Evolutionary conservation across 2,888 invertebrate species (phyloP).

Genomic region (Coelogynopora nodosa): DNA sequence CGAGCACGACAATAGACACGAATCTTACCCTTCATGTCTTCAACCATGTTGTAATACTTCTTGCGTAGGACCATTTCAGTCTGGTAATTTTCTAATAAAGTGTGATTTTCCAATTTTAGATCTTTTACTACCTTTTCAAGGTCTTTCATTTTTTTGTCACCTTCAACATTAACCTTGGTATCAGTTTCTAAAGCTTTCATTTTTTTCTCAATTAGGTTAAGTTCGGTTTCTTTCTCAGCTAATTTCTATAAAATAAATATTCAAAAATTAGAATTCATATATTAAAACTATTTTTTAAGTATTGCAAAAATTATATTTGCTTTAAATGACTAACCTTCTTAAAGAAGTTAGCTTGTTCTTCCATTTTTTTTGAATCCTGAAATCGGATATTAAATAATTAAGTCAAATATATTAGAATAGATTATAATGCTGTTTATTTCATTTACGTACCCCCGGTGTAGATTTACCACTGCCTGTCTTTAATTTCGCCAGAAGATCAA

Average conservation of each 20-base stretch:
- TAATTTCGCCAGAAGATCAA: background rate
- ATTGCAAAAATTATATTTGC: no score
- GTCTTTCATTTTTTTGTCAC: background rate
- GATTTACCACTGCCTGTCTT: background rate
- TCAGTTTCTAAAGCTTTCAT: background rate
- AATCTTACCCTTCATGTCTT: conserved; percentile 61
- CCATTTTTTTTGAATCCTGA: background rate
- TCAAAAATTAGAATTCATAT: no score
- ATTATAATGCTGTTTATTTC: no score
- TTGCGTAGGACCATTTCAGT: conserved; percentile 54
- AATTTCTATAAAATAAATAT: no score
- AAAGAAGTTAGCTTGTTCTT: background rate
- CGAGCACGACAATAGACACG: conserved; percentile 58
- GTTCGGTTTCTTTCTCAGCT: conserved; percentile 25
- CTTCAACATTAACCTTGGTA: background rate
- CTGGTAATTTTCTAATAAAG: background rate
- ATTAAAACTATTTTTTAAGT: no score
- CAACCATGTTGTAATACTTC: conserved; percentile 61
- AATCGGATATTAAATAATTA: no score
- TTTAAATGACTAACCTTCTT: background rate
- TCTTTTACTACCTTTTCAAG: background rate
- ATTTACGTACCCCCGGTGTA: background rate
- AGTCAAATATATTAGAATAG: no score
- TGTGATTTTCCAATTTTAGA: background rate
- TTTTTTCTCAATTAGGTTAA: background rate